Percentiles rank a stretch among this genome's conserved stretches.
Evolutionary conservation across 2,888 invertebrate species (phyloP).

Genomic region (Lepetodrilus schrolli): DNA sequence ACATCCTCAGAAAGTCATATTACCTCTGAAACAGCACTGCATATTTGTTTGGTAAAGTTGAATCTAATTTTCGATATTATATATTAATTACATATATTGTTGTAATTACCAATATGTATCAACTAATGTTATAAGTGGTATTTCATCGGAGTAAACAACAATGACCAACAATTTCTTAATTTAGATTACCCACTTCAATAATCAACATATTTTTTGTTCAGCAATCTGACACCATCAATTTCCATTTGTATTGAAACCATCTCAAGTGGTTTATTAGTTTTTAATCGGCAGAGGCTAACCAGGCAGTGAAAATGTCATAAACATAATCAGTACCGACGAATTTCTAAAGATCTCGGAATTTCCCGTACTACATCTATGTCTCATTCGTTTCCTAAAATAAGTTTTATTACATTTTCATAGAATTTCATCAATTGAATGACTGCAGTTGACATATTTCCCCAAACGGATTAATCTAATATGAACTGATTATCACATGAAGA

Average conservation of each 20-base stretch:
- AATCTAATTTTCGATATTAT: no score
- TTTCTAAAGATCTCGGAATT: not conserved
- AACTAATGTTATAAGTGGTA: no score
- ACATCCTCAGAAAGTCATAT: no score
- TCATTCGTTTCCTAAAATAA: not conserved
- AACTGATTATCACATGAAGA: not conserved
- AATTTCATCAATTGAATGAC: no score
- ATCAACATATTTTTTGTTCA: not conserved
- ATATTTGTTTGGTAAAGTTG: no score
- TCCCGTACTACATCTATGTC: not conserved
- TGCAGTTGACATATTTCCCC: not conserved
- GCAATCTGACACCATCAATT: not conserved
- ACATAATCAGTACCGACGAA: not conserved
- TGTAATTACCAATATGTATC: no score
- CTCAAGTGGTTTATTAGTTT: not conserved
- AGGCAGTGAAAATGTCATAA: not conserved
- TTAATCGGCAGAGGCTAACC: not conserved
- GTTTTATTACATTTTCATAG: no score
- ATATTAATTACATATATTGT: no score
- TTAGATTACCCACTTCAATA: not conserved
- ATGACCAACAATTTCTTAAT: not conserved
- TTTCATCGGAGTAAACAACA: no score
- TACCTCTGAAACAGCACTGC: no score
- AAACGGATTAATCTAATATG: not conserved
- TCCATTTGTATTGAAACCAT: slow-evolving; percentile 1